Conservation (phyloP, 2,888 invertebrate species). For the Megamerina dolium region DNA sequence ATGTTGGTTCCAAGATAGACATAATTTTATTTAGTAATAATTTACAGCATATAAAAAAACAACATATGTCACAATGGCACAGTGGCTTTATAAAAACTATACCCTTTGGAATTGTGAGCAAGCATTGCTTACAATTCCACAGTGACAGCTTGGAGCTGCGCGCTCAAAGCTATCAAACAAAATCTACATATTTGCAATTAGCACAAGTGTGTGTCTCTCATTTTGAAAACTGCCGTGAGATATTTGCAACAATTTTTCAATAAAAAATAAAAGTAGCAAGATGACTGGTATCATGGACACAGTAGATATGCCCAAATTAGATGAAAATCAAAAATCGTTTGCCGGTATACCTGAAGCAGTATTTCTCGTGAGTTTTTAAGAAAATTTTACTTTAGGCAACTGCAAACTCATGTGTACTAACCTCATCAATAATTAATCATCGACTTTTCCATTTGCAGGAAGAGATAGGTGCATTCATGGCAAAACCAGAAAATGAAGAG, state of each 20-base stretch:
- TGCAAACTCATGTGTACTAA: conserved; percentile 15
- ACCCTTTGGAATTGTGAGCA: no score
- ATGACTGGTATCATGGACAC: conserved; percentile 44
- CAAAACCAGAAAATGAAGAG: conserved; percentile 69
- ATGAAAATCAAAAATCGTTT: conserved; percentile 54
- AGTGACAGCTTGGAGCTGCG: no score
- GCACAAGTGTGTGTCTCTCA: background rate
- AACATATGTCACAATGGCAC: no score
- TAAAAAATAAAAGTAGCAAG: conserved; percentile 22
- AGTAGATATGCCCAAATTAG: conserved; percentile 47
- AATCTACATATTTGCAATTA: background rate
- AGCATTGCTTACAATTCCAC: no score
- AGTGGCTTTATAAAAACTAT: no score
- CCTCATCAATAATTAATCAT: conserved; percentile 21
- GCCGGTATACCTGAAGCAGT: conserved; percentile 83
- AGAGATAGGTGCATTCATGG: conserved; percentile 93
- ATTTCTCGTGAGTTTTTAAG: conserved; percentile 67
- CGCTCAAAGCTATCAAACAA: no score
- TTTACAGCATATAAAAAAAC: no score
- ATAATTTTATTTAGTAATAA: no score
- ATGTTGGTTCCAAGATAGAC: no score
- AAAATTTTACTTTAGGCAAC: no score
- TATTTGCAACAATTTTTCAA: conserved; percentile 20
- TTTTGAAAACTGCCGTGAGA: conserved; percentile 22
- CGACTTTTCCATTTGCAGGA: conserved; percentile 56